A percentile compares a stretch with the other conserved stretches of the same genome.
phyloP scores from a whole-genome alignment of 2,113 vertebrate species.

The Maccullochella peelii region DNA sequence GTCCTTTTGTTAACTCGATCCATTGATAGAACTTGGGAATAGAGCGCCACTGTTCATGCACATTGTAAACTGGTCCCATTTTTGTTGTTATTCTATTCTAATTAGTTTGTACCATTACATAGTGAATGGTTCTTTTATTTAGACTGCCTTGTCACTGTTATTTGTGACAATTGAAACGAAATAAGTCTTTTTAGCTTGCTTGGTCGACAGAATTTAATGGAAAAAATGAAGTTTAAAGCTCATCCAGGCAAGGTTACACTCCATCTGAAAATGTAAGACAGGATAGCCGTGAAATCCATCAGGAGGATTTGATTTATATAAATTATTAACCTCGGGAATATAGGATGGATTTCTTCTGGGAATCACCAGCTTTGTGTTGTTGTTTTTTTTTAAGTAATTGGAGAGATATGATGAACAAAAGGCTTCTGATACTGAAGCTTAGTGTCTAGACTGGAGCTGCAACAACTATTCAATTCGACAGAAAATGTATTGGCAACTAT shows the following conservation, averaged over 20 bases:
- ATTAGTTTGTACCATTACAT: constrained; percentile 18
- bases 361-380: not conserved
- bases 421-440: constrained; percentile 1
- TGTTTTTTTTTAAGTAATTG: constrained; percentile 4
- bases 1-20: constrained; percentile 63
- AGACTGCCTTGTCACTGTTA: not conserved
- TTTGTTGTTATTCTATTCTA: constrained; percentile 23
- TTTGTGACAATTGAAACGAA: constrained; percentile 13
- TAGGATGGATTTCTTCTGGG: not conserved
- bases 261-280: not conserved
- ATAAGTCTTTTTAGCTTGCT: not conserved
- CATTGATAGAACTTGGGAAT: constrained; percentile 52
- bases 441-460: too few relatives aligned
- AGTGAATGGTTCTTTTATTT: constrained; percentile 11
- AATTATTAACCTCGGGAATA: constrained; percentile 9
- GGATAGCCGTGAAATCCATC: constrained; percentile 19
- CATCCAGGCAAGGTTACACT: constrained; percentile 2
- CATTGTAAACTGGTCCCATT: constrained; percentile 31
- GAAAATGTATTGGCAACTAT: too few relatives aligned
- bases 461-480: too few relatives aligned
- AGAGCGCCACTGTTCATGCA: constrained; percentile 42
- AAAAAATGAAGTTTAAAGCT: not conserved
- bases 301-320: constrained; percentile 20
- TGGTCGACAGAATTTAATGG: constrained; percentile 17
- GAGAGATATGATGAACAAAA: constrained; percentile 11